Percentiles rank a stretch among this genome's conserved stretches.
These are phyloP conservation scores for Scaptomyza tumidula DNA, from an alignment of 2,888 invertebrate genomes.

Conservation along the genomic window DNA sequence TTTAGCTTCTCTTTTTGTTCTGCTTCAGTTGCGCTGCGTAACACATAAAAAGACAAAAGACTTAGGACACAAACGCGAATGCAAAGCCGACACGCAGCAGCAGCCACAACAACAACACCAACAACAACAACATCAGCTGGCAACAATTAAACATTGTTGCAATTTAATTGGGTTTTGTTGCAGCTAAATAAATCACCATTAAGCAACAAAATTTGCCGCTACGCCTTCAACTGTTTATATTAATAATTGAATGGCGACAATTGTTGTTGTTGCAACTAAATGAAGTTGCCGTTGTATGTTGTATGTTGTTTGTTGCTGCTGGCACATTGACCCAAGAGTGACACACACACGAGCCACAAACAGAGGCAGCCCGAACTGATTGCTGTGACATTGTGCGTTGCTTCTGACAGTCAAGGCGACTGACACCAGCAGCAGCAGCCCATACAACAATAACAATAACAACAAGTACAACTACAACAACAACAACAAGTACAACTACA, in stretches of 20 bases:
- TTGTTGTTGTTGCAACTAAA: constrained; percentile 12
- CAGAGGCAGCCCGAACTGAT: constrained; percentile 40
- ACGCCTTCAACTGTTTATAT: constrained; percentile 50
- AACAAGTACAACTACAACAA: background rate
- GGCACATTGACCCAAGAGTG: constrained; percentile 43
- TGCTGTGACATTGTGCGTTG: constrained; percentile 44
- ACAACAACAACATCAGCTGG: too few relatives aligned
- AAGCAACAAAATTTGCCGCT: constrained; percentile 59
- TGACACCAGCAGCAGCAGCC: constrained; percentile 52
- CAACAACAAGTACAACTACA: constrained; percentile 12
- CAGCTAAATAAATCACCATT: constrained; percentile 51
- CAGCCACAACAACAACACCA: too few relatives aligned
- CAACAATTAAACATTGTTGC: constrained; percentile 36
- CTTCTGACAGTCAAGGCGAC: constrained; percentile 64
- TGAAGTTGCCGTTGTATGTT: constrained; percentile 3
- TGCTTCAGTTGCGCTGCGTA: constrained; percentile 7
- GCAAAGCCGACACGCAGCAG: too few relatives aligned
- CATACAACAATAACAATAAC: background rate
- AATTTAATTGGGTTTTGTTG: constrained; percentile 65
- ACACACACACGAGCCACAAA: constrained; percentile 1
- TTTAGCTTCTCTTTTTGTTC: constrained; percentile 10
- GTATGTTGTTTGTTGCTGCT: constrained; percentile 4
- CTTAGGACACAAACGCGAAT: constrained; percentile 51
- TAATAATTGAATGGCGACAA: constrained; percentile 37
- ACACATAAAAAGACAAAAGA: constrained; percentile 24